phyloP scores from a whole-genome alignment of 2,888 invertebrate genomes.

The Zonitis immaculata region DNA sequence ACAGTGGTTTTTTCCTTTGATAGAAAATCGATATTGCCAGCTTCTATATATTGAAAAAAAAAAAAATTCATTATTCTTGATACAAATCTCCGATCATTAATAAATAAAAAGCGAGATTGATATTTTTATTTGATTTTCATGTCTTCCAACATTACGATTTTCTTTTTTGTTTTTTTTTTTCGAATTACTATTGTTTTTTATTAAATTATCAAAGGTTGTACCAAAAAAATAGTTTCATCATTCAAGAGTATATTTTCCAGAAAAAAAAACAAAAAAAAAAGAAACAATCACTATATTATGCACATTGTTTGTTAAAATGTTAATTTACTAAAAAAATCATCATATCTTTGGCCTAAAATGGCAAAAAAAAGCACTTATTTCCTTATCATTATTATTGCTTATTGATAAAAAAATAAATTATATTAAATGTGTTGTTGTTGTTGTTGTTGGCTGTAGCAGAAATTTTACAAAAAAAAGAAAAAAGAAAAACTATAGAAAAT shows the following conservation, averaged over 20 bases:
- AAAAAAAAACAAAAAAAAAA: not conserved
- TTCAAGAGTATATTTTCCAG: not conserved
- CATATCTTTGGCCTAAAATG: slow-evolving; percentile 37
- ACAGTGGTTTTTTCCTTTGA: not conserved
- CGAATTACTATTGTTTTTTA: too few relatives aligned
- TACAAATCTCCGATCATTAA: too few relatives aligned
- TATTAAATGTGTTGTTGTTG: slow-evolving; percentile 15
- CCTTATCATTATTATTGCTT: not conserved
- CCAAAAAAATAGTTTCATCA: too few relatives aligned
- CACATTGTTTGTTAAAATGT: not conserved
- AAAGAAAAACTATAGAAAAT: not conserved
- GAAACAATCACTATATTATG: too few relatives aligned
- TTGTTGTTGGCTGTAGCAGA: slow-evolving; percentile 17
- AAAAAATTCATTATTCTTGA: too few relatives aligned
- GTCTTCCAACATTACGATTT: too few relatives aligned
- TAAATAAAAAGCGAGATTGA: too few relatives aligned
- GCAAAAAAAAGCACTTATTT: slow-evolving; percentile 13
- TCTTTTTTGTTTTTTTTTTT: too few relatives aligned
- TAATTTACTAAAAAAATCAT: not conserved
- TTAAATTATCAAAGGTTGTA: too few relatives aligned
- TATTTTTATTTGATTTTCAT: too few relatives aligned
- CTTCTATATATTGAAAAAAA: too few relatives aligned
- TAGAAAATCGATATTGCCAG: not conserved
- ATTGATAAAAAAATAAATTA: not conserved
- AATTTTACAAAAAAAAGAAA: slow-evolving; percentile 11